Base-by-base conservation (phyloP, 2,113 vertebrate species). In the Hipposideros armiger region DNA sequence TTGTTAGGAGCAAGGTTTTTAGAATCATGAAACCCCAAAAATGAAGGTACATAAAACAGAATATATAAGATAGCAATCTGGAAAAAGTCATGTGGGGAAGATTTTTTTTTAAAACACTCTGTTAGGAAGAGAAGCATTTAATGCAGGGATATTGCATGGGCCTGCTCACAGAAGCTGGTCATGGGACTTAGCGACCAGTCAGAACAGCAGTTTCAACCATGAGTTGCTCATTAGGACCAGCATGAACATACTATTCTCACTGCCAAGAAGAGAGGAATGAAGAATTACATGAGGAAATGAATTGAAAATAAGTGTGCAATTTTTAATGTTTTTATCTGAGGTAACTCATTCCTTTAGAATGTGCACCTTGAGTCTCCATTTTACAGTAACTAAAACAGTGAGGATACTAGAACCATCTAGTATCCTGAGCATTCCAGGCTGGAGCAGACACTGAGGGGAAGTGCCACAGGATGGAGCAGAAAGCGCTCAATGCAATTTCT, bases 381-480 rank as follows among this genome's bases (percentile, higher is more conserved):
- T 82, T 45, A 58, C 26, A 11, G 32, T 40, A 78, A 70, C 52
- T 64, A 50, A 85, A 85, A 52, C 2, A 66, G 20, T 20, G 80
- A 74, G 45, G 45, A 54, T n/a, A 3, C 2, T 36, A 54, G 30
- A n/a, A n/a, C n/a, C n/a, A n/a, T n/a, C n/a, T n/a, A n/a, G n/a
- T n/a, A n/a, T n/a, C 52, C 26, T 28, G 14, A 81, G 4, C 2
- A 56, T 45, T 73, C 11, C 7, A 7, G 2, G 7, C 32, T 36
- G 30, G 24, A 4, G 20, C 19, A 70, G 67, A 54, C 17, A 85
- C 2, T 20, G 60, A 60, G 87, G 26, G 2, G 3, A 22, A 83
- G 10, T 15, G 42, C 30, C 5, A 8, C 3, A 28, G 0, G 1
- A 87, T 0, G 19, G 42, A 4, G 5, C 7, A 54, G n/a, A 19